Base-by-base conservation (phyloP, 2,797 vertebrate genomes). In the Amblyopsis hoosieri region DNA sequence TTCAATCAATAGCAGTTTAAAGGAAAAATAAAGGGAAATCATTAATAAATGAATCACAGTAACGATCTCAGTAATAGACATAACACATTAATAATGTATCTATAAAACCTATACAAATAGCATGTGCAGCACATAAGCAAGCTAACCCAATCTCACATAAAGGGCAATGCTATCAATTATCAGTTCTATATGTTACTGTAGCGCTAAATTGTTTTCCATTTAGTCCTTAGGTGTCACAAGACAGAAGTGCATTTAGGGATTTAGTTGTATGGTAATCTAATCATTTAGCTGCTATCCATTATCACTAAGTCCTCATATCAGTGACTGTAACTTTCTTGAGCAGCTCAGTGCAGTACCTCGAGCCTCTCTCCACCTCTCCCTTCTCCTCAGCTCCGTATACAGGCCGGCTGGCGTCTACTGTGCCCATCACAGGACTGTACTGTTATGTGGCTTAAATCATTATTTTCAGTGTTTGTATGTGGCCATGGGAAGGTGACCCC, bases 361-460 rank as follows among this genome's bases (percentile, higher is more conserved):
- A 37, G 5, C 33, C 33, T 9, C 46, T 12, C 19, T 12, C 17
- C 29, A 17, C 8, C 12, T 23, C 50, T 45, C 17, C 7, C 42
- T 47, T 15, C 8, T 14, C 17, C 33, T 45, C 17, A n/a, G 7
- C 51, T 8, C 3, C 5, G 13, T 55, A 52, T 60, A 59, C 69
- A 71, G 63, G 51, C 65, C 52, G 66, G 79, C 57, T 68, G 79
- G 66, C 55, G 57, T 76, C 72, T 62, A 74, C 59, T 66, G 55
- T 45, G 64, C 78, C 78, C 62, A 71, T 61, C 55, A 13, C 62
- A 78, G 74, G 59, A 67, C 68, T 75, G 71, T 68, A 64, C 14
- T 61, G 64, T 29, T 63, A 68, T 62, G 73, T 12, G 62, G 75
- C 78, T 78, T 85, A 82, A 85, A 86, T 86, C 76, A 75, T 67